Evolutionary conservation across 2,113 vertebrate genomes (phyloP).

Genomic region (Apaloderma vittatum): DNA sequence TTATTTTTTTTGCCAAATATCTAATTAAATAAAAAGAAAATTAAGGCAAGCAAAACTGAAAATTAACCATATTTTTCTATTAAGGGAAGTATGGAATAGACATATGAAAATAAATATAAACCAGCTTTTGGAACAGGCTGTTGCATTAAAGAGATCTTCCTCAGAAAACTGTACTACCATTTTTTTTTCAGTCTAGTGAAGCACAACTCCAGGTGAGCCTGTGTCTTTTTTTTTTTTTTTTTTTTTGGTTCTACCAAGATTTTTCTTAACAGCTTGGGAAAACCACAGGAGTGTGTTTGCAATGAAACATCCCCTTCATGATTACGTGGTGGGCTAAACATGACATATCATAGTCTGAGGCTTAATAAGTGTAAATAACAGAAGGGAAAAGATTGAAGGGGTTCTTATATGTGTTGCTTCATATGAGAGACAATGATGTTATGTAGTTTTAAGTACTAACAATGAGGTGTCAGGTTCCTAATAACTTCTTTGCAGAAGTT

Average conservation of each 20-base stretch:
- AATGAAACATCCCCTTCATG: fast-evolving
- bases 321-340: neutral
- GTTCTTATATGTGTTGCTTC: neutral
- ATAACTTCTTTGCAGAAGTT: neutral
- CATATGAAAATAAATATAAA: neutral
- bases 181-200: neutral
- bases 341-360: neutral
- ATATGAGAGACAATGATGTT: neutral
- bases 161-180: neutral
- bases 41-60: neutral
- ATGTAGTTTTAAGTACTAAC: neutral
- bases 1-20: neutral
- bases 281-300: neutral
- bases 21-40: neutral
- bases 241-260: neutral
- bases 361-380: neutral
- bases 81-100: neutral
- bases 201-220: neutral
- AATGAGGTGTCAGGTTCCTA: neutral
- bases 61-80: neutral
- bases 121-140: neutral
- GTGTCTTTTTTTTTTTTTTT: neutral
- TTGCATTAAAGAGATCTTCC: neutral
- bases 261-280: neutral
- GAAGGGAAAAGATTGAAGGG: neutral